Evolutionary conservation across 2,888 invertebrate species (phyloP).

Genomic region (Hanleya hanleyi): DNA sequence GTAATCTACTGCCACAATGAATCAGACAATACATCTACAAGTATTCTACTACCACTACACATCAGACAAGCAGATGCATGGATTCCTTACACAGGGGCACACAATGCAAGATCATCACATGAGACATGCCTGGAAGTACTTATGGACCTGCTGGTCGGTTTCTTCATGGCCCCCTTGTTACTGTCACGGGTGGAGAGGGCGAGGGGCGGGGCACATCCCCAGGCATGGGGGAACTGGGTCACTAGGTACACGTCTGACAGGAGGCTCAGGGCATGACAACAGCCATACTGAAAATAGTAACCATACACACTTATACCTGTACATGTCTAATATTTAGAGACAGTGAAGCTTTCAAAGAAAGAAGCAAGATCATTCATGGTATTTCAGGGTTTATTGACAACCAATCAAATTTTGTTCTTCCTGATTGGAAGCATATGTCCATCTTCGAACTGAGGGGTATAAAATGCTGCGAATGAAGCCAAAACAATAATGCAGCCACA

Average conservation of each 20-base stretch:
- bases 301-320: not conserved
- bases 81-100: not conserved
- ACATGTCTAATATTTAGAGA: not conserved
- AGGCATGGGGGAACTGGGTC: conserved; percentile 80
- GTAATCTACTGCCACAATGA: no score
- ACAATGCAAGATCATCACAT: not conserved
- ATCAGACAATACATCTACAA: no score
- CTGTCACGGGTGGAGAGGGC: conserved; percentile 53
- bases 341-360: no score
- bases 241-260: conserved; percentile 82
- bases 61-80: not conserved
- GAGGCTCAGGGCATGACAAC: conserved; percentile 80
- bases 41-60: no score
- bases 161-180: conserved; percentile 32
- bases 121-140: conserved; percentile 57
- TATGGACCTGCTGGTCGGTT: conserved; percentile 58
- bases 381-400: no score
- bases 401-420: no score
- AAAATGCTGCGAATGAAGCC: not conserved
- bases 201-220: conserved; percentile 76
- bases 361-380: no score
- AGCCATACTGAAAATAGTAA: conserved; percentile 77
- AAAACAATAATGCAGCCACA: not conserved
- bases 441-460: no score
- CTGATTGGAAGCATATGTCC: no score